Percentiles rank a stretch among this genome's conserved stretches.
These are phyloP conservation scores for Tragelaphus scriptus DNA, from an alignment of 2,113 vertebrate species.

Conservation along the genomic window DNA sequence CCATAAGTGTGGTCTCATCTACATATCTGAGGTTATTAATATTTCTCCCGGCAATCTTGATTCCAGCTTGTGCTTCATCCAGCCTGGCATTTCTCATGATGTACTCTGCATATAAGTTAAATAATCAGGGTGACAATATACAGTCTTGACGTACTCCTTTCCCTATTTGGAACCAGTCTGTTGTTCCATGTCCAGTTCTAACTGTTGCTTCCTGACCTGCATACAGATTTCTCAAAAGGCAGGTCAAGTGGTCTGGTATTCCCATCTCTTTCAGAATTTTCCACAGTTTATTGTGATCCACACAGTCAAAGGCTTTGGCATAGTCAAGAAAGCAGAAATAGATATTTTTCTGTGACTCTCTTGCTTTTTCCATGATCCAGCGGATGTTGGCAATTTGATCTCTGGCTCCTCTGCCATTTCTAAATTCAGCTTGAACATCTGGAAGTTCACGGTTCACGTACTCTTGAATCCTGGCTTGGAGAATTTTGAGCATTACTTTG, in stretches of 20 bases:
- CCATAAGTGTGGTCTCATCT: background rate
- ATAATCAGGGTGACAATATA: background rate
- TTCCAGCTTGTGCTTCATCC: background rate
- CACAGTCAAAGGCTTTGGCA: background rate
- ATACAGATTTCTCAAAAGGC: background rate
- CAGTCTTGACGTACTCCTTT: background rate
- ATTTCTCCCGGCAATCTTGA: background rate
- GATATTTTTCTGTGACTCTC: background rate
- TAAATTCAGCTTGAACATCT: background rate
- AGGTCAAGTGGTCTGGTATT: background rate
- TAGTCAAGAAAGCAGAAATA: background rate
- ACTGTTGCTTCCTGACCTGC: background rate
- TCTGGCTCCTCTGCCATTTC: background rate
- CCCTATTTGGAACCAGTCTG: background rate
- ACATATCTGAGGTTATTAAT: background rate
- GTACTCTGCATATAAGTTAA: background rate
- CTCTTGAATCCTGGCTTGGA: background rate
- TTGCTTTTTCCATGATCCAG: background rate
- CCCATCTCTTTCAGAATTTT: background rate
- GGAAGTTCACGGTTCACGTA: background rate
- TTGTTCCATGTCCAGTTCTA: background rate
- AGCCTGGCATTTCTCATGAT: rapidly evolving
- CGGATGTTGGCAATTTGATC: background rate
- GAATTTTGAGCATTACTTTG: background rate
- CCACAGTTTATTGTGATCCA: background rate